Evolutionary conservation across 2,888 invertebrate genomes (phyloP).

Genomic region (Palloptera scutellata): DNA sequence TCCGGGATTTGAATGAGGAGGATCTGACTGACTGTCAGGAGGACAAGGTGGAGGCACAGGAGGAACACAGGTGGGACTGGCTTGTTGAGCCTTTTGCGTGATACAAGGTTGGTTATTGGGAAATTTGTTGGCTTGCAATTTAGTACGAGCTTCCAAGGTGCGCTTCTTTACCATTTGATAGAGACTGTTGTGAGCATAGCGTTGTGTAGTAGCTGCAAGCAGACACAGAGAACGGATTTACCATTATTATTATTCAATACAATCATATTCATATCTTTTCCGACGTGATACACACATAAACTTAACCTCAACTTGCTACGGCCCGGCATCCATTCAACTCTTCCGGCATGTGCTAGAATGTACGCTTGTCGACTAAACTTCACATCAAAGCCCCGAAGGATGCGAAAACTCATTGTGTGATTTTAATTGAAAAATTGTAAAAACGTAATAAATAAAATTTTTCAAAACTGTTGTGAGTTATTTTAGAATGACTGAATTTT

Average conservation of each 20-base stretch:
- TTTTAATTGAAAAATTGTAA: conserved; percentile 20
- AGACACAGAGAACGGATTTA: background rate
- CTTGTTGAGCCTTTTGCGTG: conserved; percentile 18
- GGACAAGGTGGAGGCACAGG: conserved; percentile 12
- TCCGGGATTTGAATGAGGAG: background rate
- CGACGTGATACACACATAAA: conserved; percentile 29
- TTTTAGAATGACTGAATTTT: conserved; percentile 32
- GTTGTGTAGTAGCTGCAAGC: conserved; percentile 27
- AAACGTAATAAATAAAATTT: conserved; percentile 41
- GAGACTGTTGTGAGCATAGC: conserved; percentile 49
- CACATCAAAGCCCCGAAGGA: conserved; percentile 45
- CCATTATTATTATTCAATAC: background rate
- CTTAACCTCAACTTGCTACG: conserved; percentile 34
- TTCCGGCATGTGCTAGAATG: conserved; percentile 45
- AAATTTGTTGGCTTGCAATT: conserved; percentile 52
- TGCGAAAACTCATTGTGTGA: conserved; percentile 53
- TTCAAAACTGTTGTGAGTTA: conserved; percentile 32
- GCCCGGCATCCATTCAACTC: conserved; percentile 32
- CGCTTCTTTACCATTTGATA: conserved; percentile 62
- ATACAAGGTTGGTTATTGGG: conserved; percentile 51
- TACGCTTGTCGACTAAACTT: conserved; percentile 53
- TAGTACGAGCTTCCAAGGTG: conserved; percentile 56
- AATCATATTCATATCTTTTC: background rate
- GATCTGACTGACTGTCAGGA: background rate
- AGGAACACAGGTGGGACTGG: background rate